Percentiles rank a stretch among this genome's conserved stretches.
These are phyloP conservation scores for Ornithoptera priamus DNA, from an alignment of 2,888 invertebrate species.

Conservation along the genomic window DNA sequence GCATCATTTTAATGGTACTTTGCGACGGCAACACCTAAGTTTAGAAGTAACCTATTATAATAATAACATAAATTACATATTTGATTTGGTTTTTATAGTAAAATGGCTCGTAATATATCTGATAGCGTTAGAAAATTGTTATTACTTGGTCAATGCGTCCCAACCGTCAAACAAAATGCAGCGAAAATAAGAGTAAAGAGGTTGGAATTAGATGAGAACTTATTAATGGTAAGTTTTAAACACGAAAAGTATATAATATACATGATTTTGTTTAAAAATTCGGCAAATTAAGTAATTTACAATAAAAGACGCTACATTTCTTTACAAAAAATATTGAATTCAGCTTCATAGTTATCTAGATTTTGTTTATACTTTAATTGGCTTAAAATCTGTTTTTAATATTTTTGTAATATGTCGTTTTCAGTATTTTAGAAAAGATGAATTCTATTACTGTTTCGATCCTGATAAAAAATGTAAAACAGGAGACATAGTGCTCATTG, in stretches of 20 bases:
- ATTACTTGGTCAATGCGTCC: slow-evolving; percentile 88
- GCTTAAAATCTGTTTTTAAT: slow-evolving; percentile 8
- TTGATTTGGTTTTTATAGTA: neutral
- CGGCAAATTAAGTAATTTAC: too few species aligned
- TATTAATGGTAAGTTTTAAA: slow-evolving; percentile 84
- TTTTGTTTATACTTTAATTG: slow-evolving; percentile 1
- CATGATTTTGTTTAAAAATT: too few species aligned
- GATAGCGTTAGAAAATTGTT: slow-evolving; percentile 76
- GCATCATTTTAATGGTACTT: neutral
- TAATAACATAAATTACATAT: neutral
- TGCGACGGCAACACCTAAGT: neutral
- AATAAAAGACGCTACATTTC: too few species aligned
- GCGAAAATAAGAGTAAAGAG: slow-evolving; percentile 88
- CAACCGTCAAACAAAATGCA: slow-evolving; percentile 87
- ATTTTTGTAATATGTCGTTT: slow-evolving; percentile 41
- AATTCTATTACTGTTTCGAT: slow-evolving; percentile 88
- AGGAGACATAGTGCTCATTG: slow-evolving; percentile 90
- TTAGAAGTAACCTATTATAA: neutral
- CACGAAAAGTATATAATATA: neutral
- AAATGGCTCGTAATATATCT: slow-evolving; percentile 64
- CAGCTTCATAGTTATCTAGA: too few species aligned
- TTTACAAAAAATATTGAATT: too few species aligned
- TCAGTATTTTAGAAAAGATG: slow-evolving; percentile 88
- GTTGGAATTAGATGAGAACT: slow-evolving; percentile 86
- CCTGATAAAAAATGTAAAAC: slow-evolving; percentile 87